These are phyloP conservation scores for Clarias batrachus DNA, from an alignment of 2,113 vertebrate species.

Conservation along the genomic window DNA sequence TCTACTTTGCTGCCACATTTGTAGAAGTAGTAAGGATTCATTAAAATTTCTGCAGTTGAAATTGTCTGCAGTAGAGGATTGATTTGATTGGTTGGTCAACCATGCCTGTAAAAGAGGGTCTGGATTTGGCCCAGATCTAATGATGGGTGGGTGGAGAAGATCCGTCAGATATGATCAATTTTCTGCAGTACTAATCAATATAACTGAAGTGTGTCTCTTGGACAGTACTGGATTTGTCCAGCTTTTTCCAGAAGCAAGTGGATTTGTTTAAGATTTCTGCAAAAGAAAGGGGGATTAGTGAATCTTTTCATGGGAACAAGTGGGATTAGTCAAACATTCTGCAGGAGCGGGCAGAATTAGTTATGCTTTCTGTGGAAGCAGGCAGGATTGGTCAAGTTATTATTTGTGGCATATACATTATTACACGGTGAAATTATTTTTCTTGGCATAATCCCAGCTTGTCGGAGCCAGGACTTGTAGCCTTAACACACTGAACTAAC, in stretches of 20 bases:
- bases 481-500: too few species aligned
- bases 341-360: too few species aligned
- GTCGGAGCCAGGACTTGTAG: too few species aligned
- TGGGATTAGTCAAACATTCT: neutral
- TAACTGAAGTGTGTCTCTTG: neutral
- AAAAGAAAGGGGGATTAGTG: neutral
- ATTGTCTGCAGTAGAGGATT: neutral
- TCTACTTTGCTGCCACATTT: too few species aligned
- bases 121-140: neutral
- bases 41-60: neutral
- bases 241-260: neutral
- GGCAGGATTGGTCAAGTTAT: too few species aligned
- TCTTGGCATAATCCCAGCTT: too few species aligned
- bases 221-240: neutral
- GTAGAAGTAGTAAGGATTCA: neutral
- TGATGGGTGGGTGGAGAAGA: neutral
- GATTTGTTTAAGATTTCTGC: neutral
- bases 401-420: too few species aligned
- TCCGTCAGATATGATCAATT: neutral
- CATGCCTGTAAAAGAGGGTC: neutral
- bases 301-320: neutral
- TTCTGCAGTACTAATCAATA: neutral
- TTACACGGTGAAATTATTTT: too few species aligned
- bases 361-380: too few species aligned
- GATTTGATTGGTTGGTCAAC: neutral